phyloP scores from a whole-genome alignment of 2,888 invertebrate species.

The Eupithecia abbreviata region DNA sequence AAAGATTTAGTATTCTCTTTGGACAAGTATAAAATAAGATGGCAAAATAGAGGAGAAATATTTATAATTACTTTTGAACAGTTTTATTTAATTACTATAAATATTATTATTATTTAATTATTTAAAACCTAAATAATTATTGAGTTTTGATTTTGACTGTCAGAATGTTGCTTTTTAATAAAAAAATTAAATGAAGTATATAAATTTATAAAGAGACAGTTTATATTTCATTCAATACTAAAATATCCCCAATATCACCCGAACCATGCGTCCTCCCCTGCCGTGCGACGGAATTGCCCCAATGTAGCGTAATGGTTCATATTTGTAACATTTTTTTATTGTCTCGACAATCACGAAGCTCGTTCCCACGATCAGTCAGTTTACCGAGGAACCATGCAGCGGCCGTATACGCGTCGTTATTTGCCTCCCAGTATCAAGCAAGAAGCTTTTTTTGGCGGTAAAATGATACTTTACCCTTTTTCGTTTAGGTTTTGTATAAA shows the following conservation, averaged over 20 bases:
- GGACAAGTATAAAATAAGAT: background rate
- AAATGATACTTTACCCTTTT: no score
- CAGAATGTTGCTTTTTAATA: no score
- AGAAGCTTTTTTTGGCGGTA: conserved; percentile 73
- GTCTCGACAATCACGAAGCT: conserved; percentile 68
- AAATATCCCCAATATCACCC: conserved; percentile 7
- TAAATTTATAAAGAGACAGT: no score
- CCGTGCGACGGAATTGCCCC: conserved; percentile 73
- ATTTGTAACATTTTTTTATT: conserved; percentile 79
- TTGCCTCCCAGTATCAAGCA: conserved; percentile 71
- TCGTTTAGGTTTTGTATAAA: background rate
- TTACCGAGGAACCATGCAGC: conserved; percentile 65
- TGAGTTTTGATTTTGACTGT: no score
- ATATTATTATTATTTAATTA: no score
- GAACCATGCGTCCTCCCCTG: conserved; percentile 50
- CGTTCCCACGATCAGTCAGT: conserved; percentile 48
- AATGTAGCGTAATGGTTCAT: conserved; percentile 69
- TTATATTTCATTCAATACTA: background rate
- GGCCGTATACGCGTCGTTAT: conserved; percentile 69
- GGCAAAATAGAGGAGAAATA: background rate
- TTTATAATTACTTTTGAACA: no score
- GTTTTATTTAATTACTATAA: no score
- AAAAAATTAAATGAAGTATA: no score
- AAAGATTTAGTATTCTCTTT: conserved; percentile 37
- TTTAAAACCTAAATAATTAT: no score